Base-by-base conservation (phyloP, 2,113 vertebrate genomes). In the Colossoma macropomum region DNA sequence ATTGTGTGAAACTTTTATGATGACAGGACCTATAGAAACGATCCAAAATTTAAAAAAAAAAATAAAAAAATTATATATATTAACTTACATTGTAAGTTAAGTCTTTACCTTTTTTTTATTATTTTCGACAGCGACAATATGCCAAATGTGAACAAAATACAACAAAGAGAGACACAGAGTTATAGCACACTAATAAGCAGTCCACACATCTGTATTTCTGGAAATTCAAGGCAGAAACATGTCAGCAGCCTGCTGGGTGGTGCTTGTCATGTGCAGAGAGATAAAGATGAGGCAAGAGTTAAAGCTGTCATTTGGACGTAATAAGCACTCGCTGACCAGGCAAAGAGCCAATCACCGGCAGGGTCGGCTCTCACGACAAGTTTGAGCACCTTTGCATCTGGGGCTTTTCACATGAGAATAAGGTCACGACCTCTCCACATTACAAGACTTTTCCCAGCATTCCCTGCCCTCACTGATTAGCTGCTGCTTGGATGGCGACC, bases 291-390 rank as follows among this genome's bases (percentile, higher is more conserved):
- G 19, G 59, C 48, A 70, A 13, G 38, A 34, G 65, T 80, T 63
- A 78, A 85, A 87, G 32, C 60, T 62, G 56, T 88, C 56, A 76
- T 21, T 69, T n/a, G 32, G 28, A 84, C 83, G 72, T 70, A 73
- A 69, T 83, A 60, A 79, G 10, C n/a, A 17, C 76, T 80, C 77
- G 69, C 81, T 38, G 56, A 79, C 59, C 73, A 83, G 84, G 62
- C 59, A 65, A 68, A 73, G n/a, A 10, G 27, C 38, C 56, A 32
- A 77, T 78, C 75, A 74, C 32, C 75, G 25, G 6, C 19, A 83
- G 10, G 17, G 21, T 12, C 38, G 41, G 7, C n/a, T 45, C 32
- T 60, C 30, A 32, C 63, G n/a, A 25, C 86, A 25, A 77, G 60
- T 71, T 41, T 45, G 23, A 27, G 68, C 9, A 23, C 17, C 38